A percentile compares a stretch with the other conserved stretches of the same genome.
Evolutionary conservation across 2,113 vertebrate species (phyloP).

Genomic region (Cnemophilus loriae): DNA sequence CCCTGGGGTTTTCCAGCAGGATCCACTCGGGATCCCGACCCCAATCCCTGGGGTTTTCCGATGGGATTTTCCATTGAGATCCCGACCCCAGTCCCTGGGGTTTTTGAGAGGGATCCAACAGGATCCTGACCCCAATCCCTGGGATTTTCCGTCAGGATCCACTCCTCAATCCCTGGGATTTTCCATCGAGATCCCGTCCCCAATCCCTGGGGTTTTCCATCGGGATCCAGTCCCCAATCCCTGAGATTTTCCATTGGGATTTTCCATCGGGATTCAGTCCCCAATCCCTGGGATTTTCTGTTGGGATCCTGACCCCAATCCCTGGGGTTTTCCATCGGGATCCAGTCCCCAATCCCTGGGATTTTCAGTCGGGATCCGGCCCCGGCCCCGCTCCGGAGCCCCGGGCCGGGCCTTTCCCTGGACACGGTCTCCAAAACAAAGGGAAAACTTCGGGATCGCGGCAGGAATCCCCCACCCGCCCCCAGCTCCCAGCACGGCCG

Average conservation of each 20-base stretch:
- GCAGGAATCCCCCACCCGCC: not conserved
- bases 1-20: no score
- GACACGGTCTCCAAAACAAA: not conserved
- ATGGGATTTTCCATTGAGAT: rapidly evolving
- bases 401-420: not conserved
- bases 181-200: rapidly evolving
- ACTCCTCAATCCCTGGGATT: not conserved
- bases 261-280: rapidly evolving
- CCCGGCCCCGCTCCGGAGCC: not conserved
- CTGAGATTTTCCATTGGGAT: no score
- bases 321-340: rapidly evolving
- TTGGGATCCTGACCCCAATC: rapidly evolving
- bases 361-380: not conserved
- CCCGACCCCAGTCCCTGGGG: rapidly evolving
- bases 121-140: not conserved
- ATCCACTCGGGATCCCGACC: no score
- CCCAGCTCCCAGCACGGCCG: not conserved
- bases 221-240: rapidly evolving
- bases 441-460: not conserved
- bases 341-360: rapidly evolving
- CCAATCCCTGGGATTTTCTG: not conserved
- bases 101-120: not conserved
- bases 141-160: not conserved
- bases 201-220: rapidly evolving
- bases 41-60: not conserved